Evolutionary conservation across 2,797 vertebrate species (phyloP), one percentile per base, ranked within the genome.

Genomic region (Crenichthys baileyi): DNA sequence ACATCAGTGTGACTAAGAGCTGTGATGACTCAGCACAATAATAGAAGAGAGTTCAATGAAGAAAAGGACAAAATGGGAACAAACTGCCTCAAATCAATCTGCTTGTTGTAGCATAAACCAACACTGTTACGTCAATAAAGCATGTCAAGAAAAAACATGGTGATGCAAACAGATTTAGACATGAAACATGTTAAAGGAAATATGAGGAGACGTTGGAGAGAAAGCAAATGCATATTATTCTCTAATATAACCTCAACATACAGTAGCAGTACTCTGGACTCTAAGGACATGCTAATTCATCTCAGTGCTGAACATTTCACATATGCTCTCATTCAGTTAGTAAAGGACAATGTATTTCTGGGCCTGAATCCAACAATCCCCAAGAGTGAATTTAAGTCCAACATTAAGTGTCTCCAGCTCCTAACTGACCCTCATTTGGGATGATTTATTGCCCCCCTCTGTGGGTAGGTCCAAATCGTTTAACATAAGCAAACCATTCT

Each of bases 401-500:
- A 88, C 72, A 76, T 82, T 83, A 83, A 89, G 86, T 84, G 89
- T 92, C 92, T 90, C 67, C 83, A 73, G 80, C 83, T 92, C 88
- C 88, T 94, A 94, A 95, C 91, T 93, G 93, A 93, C 91, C 89
- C 94, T 94, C 73, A 75, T 94, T 94, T 88, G 76, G 61, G 75
- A 81, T 95, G 95, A 95, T 95, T 94, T 92, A 95, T 94, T 48
- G 86, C 50, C 65, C 65, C 79, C 79, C 90, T 91, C 87, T 39
- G 24, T 72, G 91, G 90, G 88, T 81, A 89, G 90, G 91, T 91
- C 87, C 90, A 91, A 91, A 94, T 93, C 91, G 91, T 93, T 94
- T 93, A 94, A 92, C 93, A 93, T 86, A 83, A 92, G 85, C 89
- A 90, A 92, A 92, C 80, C 83, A 76, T 87, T 92, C 87, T 90